phyloP scores from a whole-genome alignment of 2,797 vertebrate species.

The Clarias platycephalus region DNA sequence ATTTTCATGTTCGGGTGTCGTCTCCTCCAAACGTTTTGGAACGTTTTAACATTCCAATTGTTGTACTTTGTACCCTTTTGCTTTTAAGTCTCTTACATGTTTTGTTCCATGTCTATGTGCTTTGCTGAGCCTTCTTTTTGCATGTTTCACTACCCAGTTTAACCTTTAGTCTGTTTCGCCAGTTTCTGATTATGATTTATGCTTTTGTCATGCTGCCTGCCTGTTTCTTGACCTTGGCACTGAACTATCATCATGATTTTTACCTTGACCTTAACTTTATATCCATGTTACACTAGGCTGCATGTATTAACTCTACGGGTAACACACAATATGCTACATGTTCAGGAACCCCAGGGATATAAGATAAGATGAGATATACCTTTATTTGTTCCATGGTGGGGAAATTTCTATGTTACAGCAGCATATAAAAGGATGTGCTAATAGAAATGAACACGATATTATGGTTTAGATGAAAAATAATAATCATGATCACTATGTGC shows the following conservation, averaged over 20 bases:
- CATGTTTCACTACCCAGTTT: background rate
- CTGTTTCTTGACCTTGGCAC: background rate
- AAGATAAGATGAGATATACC: no score
- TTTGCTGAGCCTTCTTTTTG: background rate
- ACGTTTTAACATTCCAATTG: background rate
- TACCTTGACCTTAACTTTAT: background rate
- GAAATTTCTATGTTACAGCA: no score
- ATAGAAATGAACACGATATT: background rate
- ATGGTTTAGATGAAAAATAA: background rate
- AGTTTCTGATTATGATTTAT: background rate
- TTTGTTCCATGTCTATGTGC: background rate
- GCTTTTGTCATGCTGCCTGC: background rate
- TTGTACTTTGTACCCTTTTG: background rate
- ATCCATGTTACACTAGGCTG: background rate
- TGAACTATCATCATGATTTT: background rate
- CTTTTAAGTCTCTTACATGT: background rate
- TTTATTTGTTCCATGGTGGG: no score
- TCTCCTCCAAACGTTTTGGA: no score
- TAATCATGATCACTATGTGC: background rate
- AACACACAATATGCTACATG: background rate
- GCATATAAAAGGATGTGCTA: no score
- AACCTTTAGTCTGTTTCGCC: background rate
- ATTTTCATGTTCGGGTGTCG: background rate
- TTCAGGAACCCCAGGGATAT: background rate
- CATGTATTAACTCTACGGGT: background rate